Evolutionary conservation across 1,140 invertebrate species (phyloP), one percentile per base, ranked within the genome.

Genomic region (Propsilocerus akamusi): DNA sequence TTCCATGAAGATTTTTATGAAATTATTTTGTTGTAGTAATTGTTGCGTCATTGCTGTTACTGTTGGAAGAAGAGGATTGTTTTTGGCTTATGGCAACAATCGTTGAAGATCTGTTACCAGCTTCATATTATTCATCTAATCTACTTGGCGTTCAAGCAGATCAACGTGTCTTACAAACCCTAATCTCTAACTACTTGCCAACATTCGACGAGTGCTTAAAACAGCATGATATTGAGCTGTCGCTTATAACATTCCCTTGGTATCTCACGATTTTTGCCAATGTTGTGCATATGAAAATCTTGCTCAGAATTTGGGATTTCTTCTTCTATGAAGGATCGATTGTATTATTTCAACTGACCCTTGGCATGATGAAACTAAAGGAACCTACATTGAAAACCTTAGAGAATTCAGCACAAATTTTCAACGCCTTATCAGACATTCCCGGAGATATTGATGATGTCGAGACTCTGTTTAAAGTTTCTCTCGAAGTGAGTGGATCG

Each of bases 11-110:
- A n/a, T 25, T 48, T 37, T 41, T 4, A 50, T 46, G 25, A 52
- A 47, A 14, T 47, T 52, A 11, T 58, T 60, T 30, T 50, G 79
- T 78, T 34, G 91, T 91, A 26, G 91, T 92, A 70, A 94, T 97
- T 64, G 92, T 86, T 34, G 92, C 94, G n/a, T 92, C 87, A 46
- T 70, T 99, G 23, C 69, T 99, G 51, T 72, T 99, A 1, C 78
- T 99, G 48, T 77, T 98, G 69, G 94, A 97, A 69, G 96, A 99
- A 73, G 96, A 99, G 71, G 93, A 97, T 71, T 81, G 90, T 47
- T 99, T 99, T 73, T 99, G 96, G 96, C 85, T 97, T 68, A 91
- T 98, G 87, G 86, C 88, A 57, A 87, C 91, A 11, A 92, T 99
- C 59, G 91, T 99, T 8, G 95, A 99, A 77, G 94, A 99, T 69